Evolutionary conservation across 2,113 vertebrate species (phyloP), one percentile per base, ranked within the genome.

Genomic region (Scomber colias): DNA sequence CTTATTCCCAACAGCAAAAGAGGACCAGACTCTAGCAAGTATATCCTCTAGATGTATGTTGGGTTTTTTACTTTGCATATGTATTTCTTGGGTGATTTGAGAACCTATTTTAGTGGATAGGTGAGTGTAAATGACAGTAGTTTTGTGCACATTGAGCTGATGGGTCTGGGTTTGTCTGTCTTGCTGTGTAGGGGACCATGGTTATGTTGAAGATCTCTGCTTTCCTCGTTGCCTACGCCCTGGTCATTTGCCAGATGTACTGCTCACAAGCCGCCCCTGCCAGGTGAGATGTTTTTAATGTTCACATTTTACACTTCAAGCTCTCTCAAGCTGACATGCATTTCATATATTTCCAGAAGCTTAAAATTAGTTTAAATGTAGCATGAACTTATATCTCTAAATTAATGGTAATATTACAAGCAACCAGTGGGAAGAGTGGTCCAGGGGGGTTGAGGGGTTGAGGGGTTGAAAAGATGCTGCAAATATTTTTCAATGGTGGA

Each of bases 191-290:
- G 94, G 94, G 93, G 90, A 91, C 91, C 92, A 99, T 98, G 97
- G 95, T 96, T 82, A 94, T 97, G 93, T 88, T 96, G 95, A 99
- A 97, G 95, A 95, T 98, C 93, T 98, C 96, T 24, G 94, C 95
- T 68, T 93, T 98, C 89, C 95, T 99, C 72, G 94, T 96, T 90
- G 94, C 96, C 93, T 97, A 97, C 91, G 90, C 96, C 90, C 95
- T 98, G 95, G 95, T 97, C 83, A 94, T 97, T 72, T 97, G 96
- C 95, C 97, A 97, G 95, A 96, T 96, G 94, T 96, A 95, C 79
- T 94, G 95, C 94, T 96, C 96, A 90, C 96, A 96, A 81, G 97
- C 97, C 30, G 95, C 95, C 10, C 96, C 97, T 46, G 93, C 96
- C 95, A 97, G 97, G 98, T 99, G 95, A 97, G 95, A 86, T 40